A percentile compares a stretch with the other conserved stretches of the same genome.
phyloP scores from a whole-genome alignment of 2,888 invertebrate genomes.

The Eupeodes latifasciatus region DNA sequence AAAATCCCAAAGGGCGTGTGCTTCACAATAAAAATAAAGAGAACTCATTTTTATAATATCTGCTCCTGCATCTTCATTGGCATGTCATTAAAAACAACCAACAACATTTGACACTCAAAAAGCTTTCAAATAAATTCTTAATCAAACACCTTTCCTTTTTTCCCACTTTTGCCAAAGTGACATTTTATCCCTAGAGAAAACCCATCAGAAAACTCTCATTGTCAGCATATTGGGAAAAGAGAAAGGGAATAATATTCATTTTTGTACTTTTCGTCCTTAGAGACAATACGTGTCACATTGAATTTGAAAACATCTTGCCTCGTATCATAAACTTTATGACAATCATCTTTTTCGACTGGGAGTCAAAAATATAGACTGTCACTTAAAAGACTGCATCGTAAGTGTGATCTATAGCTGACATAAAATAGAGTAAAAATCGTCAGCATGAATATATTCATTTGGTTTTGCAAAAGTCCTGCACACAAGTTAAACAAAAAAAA shows the following conservation, averaged over 20 bases:
- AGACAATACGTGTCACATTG: conserved; percentile 39
- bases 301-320: conserved; percentile 27
- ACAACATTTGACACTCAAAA: conserved; percentile 38
- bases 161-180: not conserved
- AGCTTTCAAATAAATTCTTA: conserved; percentile 30
- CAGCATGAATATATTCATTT: conserved; percentile 29
- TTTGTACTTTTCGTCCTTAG: not conserved
- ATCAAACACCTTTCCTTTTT: conserved; percentile 6
- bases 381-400: conserved; percentile 36
- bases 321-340: conserved; percentile 41
- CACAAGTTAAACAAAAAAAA: too few species aligned
- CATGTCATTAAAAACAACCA: conserved; percentile 19
- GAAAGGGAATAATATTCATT: not conserved
- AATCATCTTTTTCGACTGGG: conserved; percentile 8
- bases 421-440: conserved; percentile 12
- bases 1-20: not conserved
- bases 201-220: not conserved
- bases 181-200: not conserved
- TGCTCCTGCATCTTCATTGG: conserved; percentile 11
- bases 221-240: not conserved
- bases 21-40: not conserved
- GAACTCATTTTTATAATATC: not conserved
- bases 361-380: conserved; percentile 8
- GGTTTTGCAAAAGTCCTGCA: not conserved
- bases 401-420: not conserved